These are phyloP conservation scores for Centroberyx gerrardi DNA, from an alignment of 2,797 vertebrate genomes.

Conservation along the genomic window DNA sequence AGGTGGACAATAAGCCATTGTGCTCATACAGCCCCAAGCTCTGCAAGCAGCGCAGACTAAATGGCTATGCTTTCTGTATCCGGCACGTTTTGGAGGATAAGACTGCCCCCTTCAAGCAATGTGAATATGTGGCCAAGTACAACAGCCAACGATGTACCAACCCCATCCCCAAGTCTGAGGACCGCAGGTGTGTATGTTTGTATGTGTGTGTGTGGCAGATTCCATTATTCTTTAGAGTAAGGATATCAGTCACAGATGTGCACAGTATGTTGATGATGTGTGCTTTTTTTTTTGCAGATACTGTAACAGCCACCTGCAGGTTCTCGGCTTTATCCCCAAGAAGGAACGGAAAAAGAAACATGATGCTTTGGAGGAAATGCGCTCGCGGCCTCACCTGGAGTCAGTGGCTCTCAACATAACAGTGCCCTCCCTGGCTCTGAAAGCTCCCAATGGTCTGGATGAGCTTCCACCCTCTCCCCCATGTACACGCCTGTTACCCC, in stretches of 20 bases:
- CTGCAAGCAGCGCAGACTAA: conserved; percentile 99
- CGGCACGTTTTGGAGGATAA: conserved; percentile 99
- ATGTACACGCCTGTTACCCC: conserved; percentile 90
- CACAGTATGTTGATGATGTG: conserved; percentile 15
- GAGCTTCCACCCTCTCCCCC: conserved; percentile 95
- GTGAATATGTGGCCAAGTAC: conserved; percentile 99
- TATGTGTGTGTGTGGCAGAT: conserved; percentile 5
- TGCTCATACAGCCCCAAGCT: conserved; percentile 99
- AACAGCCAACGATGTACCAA: conserved; percentile 99
- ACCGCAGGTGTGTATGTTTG: conserved; percentile 90
- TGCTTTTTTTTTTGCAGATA: conserved; percentile 87
- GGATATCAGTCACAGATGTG: background rate
- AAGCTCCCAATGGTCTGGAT: conserved; percentile 95
- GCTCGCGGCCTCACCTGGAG: conserved; percentile 93
- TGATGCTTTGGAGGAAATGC: conserved; percentile 95
- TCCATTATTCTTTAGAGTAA: conserved; percentile 1
- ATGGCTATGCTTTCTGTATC: conserved; percentile 99
- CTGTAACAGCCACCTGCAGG: conserved; percentile 99
- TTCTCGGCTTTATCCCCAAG: conserved; percentile 99
- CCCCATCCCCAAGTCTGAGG: conserved; percentile 99
- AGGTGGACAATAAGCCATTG: conserved; percentile 99
- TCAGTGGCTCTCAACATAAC: conserved; percentile 97
- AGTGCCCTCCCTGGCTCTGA: conserved; percentile 94
- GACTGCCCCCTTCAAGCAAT: conserved; percentile 99
- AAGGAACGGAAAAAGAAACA: conserved; percentile 99